Evolutionary conservation across 1,140 invertebrate genomes (phyloP).

Genomic region (Philopotamus ludificatus): DNA sequence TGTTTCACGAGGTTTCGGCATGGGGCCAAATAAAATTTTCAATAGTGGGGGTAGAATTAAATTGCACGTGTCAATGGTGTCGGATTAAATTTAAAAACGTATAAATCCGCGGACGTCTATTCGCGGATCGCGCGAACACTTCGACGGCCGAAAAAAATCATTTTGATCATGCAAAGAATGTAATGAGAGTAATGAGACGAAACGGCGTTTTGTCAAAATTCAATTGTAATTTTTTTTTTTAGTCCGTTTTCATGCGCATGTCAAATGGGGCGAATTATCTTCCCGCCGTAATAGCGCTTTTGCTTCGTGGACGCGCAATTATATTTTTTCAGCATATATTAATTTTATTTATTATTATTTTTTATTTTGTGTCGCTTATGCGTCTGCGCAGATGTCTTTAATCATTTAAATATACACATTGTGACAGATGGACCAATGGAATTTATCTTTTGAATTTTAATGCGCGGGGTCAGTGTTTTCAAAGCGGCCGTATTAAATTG

Average conservation of each 20-base stretch:
- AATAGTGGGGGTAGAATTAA: constrained; percentile 3
- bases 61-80: constrained; percentile 23
- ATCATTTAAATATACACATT: constrained; percentile 30
- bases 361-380: constrained; percentile 12
- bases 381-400: constrained; percentile 27
- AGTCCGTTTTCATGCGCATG: neutral
- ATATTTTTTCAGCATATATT: neutral
- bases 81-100: constrained; percentile 10
- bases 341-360: constrained; percentile 9
- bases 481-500: too few relatives aligned
- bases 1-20: constrained; percentile 11
- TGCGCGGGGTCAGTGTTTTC: constrained; percentile 11
- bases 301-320: too few relatives aligned
- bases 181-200: too few relatives aligned
- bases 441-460: constrained; percentile 35
- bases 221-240: too few relatives aligned
- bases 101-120: constrained; percentile 1
- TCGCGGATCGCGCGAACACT: too few relatives aligned
- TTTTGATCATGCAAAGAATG: too few relatives aligned
- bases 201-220: too few relatives aligned
- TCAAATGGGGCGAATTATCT: neutral
- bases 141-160: too few relatives aligned
- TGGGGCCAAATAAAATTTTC: constrained; percentile 4
- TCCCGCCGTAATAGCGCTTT: neutral
- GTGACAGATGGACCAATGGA: constrained; percentile 40